These are phyloP conservation scores for Erethizon dorsatum DNA, from an alignment of 2,797 vertebrate genomes.

Conservation along the genomic window DNA sequence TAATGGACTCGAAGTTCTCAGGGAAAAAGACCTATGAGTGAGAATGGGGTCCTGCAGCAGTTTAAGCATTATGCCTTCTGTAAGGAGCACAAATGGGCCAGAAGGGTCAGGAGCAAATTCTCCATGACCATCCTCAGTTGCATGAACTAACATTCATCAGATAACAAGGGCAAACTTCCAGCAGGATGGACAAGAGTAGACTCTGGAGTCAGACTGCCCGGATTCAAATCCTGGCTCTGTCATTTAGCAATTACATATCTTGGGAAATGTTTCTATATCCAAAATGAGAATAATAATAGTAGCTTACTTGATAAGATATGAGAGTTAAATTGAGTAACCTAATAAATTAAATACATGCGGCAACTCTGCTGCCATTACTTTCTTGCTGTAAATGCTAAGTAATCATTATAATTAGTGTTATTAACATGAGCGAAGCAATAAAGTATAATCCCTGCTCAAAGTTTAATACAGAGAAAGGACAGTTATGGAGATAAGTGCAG, in stretches of 20 bases:
- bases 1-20: background rate
- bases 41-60: background rate
- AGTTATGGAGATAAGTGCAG: background rate
- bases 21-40: background rate
- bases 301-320: conserved; percentile 20
- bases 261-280: background rate
- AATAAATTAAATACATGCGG: background rate
- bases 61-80: background rate
- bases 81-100: background rate
- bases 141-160: background rate
- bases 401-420: conserved; percentile 10
- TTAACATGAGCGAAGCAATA: background rate
- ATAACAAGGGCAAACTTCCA: background rate
- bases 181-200: background rate
- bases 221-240: background rate
- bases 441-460: background rate
- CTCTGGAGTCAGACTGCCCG: background rate
- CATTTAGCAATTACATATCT: background rate
- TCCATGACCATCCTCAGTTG: background rate
- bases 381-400: conserved; percentile 12
- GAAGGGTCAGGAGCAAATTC: background rate
- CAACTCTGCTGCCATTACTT: conserved; percentile 12
- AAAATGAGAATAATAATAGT: conserved; percentile 20
- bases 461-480: background rate
- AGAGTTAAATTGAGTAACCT: conserved; percentile 29